Base-by-base conservation (phyloP, 1,140 invertebrate genomes). In the Cepaea nemoralis region DNA sequence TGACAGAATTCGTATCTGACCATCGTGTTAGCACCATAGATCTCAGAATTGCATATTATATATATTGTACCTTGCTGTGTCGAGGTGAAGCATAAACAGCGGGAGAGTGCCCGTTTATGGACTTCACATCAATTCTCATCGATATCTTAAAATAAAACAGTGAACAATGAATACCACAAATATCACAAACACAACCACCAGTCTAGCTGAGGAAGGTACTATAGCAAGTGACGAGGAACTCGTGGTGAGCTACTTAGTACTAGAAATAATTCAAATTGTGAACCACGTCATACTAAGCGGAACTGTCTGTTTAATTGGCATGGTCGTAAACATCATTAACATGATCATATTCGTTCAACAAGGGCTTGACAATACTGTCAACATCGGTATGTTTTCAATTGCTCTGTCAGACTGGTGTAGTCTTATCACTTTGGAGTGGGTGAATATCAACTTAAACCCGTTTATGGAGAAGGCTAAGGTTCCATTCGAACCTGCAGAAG, bases 341-440 rank as follows among this genome's bases (percentile, higher is more conserved):
- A 69, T 78, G 14, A 40, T 69, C 1, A 27, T 69, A n/a, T 69
- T 78, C n/a, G 24, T 69, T 35, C 40, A 59, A 45, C 59, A 63
- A 39, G 77, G 77, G 0, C 35, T 78, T 2, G 31, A 42, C n/a
- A 63, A 69, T 31, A 45, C 77, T 0, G 39, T 78, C 31, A 78
- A 78, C 37, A 42, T 78, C 2, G 35, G 59, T 24, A 33, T 69
- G n/a, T 67, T 42, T 63, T 63, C 35, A 1, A 33, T 78, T 14
- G 5, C 59, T 48, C 1, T 78, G n/a, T 78, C 77, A 10, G 77
- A 78, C 33, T 22, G 69, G 0, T 45, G 59, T 45, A 39, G 77
- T 19, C 33, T 78, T 27, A 22, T 69, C 14, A 69, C 77, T 3
- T 31, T 78, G 1, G 22, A 42, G 35, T 45, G 45, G 59, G 1